These are phyloP conservation scores for Platalea minor DNA, from an alignment of 2,797 vertebrate species.

Conservation along the genomic window DNA sequence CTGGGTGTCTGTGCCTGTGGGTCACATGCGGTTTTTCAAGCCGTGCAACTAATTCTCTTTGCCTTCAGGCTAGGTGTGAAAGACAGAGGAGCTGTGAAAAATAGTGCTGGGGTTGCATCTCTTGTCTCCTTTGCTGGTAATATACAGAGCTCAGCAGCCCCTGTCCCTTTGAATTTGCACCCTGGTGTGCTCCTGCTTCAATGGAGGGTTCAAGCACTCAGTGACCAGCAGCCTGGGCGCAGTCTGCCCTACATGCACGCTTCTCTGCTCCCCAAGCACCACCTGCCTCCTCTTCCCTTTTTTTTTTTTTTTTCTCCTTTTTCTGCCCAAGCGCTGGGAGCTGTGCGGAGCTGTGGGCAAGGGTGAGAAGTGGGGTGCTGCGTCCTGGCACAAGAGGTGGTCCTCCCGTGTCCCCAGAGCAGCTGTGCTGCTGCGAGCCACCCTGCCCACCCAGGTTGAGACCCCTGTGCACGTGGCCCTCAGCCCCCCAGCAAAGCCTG, in stretches of 20 bases:
- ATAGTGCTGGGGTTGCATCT: not conserved
- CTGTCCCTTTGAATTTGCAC: not conserved
- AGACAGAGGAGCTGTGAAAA: not conserved
- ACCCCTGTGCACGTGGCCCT: not conserved
- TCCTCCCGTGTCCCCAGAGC: not conserved
- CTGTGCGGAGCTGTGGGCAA: fast-evolving
- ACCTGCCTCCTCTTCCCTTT: not conserved
- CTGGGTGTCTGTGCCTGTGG: not conserved
- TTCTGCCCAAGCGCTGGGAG: fast-evolving
- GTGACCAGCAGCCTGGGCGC: not conserved
- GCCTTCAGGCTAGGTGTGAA: not conserved
- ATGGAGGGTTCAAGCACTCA: not conserved
- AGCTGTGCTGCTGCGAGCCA: not conserved
- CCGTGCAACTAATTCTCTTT: not conserved
- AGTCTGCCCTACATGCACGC: fast-evolving
- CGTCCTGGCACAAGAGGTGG: not conserved
- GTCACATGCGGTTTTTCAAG: not conserved
- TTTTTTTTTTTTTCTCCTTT: not conserved
- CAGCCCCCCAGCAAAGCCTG: not conserved
- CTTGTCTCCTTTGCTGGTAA: not conserved
- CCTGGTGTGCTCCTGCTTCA: not conserved
- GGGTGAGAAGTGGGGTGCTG: not conserved
- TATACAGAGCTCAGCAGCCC: not conserved
- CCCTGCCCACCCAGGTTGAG: not conserved
- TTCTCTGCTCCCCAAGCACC: not conserved